phyloP scores from a whole-genome alignment of 1,140 invertebrate genomes.

The Dufourea novaeangliae region DNA sequence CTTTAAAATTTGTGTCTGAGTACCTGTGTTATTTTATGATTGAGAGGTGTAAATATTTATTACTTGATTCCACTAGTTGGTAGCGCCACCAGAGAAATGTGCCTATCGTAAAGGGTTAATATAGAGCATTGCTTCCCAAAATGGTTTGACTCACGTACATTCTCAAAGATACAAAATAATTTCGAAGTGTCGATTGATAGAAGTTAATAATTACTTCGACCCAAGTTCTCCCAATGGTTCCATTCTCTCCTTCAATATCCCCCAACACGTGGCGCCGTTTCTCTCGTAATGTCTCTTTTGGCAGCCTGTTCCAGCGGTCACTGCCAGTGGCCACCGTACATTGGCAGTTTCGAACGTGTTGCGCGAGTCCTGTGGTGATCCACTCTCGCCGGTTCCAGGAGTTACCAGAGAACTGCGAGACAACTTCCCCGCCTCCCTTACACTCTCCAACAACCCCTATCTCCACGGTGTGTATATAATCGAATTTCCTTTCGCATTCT shows the following conservation, averaged over 20 bases:
- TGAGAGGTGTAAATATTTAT: too few relatives aligned
- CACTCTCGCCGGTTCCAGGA: conserved; percentile 10
- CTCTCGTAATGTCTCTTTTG: conserved; percentile 26
- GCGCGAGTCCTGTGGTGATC: conserved; percentile 20
- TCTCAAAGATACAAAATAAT: too few relatives aligned
- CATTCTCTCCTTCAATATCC: neutral
- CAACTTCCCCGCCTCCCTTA: neutral
- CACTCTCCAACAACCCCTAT: conserved; percentile 1
- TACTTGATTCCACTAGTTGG: too few relatives aligned
- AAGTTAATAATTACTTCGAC: too few relatives aligned
- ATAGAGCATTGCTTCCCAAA: too few relatives aligned
- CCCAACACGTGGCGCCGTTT: neutral
- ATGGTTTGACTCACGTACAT: too few relatives aligned
- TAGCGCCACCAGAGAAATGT: too few relatives aligned
- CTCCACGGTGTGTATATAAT: conserved; percentile 47
- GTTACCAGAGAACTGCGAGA: conserved; percentile 46
- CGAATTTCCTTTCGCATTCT: conserved; percentile 39
- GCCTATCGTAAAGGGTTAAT: too few relatives aligned
- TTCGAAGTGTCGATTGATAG: too few relatives aligned
- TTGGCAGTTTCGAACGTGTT: conserved; percentile 47
- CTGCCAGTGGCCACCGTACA: neutral
- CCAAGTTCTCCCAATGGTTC: neutral
- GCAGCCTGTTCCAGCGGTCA: conserved; percentile 20
- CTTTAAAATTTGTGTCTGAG: too few relatives aligned
- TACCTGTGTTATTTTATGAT: too few relatives aligned